Evolutionary conservation across 2,888 invertebrate species (phyloP).

Genomic region (Lacanobia oleracea): DNA sequence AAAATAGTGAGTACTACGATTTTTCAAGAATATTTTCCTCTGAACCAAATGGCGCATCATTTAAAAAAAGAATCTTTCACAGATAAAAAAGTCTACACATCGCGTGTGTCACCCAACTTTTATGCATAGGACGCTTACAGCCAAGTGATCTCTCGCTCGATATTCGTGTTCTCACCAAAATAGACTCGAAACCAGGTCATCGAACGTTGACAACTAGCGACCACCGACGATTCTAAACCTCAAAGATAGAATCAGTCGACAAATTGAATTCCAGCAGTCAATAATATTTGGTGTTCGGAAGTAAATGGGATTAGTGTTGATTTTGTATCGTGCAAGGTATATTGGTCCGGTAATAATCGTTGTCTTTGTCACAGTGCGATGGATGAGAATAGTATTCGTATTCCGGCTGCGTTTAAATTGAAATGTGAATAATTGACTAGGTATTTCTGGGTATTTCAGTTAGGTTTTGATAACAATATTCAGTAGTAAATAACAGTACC

Average conservation of each 20-base stretch:
- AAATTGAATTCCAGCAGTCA: constrained; percentile 61
- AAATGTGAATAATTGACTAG: not conserved
- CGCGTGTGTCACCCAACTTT: constrained; percentile 63
- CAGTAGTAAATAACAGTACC: too few relatives aligned
- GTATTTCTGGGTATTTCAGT: not conserved
- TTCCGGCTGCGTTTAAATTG: not conserved
- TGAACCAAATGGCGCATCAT: constrained; percentile 2
- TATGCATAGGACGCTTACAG: constrained; percentile 67
- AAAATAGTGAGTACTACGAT: not conserved
- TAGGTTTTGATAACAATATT: not conserved
- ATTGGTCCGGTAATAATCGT: constrained; percentile 7
- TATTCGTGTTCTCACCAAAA: constrained; percentile 72
- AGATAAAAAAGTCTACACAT: constrained; percentile 54
- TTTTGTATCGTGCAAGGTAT: constrained; percentile 25
- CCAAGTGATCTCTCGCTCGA: constrained; percentile 71
- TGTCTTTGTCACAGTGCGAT: constrained; percentile 1
- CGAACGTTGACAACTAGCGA: constrained; percentile 74
- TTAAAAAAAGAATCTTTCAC: constrained; percentile 12
- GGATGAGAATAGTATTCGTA: not conserved
- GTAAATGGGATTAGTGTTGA: constrained; percentile 39
- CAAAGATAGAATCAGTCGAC: constrained; percentile 62
- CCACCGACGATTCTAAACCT: constrained; percentile 57
- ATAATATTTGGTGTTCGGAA: constrained; percentile 45
- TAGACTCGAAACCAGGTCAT: constrained; percentile 84
- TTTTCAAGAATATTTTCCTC: not conserved